Conservation (phyloP, 2,797 vertebrate genomes). For the Aulostomus chinensis region DNA sequence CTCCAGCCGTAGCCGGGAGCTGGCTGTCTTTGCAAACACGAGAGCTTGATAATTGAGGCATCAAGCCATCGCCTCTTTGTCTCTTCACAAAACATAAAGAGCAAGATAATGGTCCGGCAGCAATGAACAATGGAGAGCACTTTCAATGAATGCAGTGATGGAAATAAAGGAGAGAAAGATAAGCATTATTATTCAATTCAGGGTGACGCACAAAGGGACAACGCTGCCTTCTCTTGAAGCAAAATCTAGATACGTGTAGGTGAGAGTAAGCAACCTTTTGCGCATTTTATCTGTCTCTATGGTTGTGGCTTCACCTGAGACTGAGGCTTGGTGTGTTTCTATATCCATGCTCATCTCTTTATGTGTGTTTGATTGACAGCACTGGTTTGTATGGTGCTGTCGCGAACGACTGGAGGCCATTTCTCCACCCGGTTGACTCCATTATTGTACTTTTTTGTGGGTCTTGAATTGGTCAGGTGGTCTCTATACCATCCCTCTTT, state of each 20-base stretch:
- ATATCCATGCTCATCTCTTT: not conserved
- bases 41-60: constrained; percentile 63
- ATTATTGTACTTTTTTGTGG: constrained; percentile 43
- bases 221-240: constrained; percentile 21
- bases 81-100: constrained; percentile 56
- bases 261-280: constrained; percentile 3
- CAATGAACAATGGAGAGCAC: constrained; percentile 51
- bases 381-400: constrained; percentile 16
- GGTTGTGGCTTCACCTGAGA: not conserved
- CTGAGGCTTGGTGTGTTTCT: not conserved
- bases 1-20: constrained; percentile 36
- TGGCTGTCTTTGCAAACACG: constrained; percentile 54
- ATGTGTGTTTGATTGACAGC: constrained; percentile 37
- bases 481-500: constrained; percentile 21
- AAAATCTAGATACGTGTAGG: constrained; percentile 1
- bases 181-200: constrained; percentile 35
- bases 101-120: constrained; percentile 57
- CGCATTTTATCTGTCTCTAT: constrained; percentile 4
- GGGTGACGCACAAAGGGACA: constrained; percentile 5
- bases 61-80: constrained; percentile 58
- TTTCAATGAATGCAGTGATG: constrained; percentile 52
- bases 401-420: constrained; percentile 56
- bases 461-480: constrained; percentile 2
- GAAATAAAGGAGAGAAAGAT: constrained; percentile 35
- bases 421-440: constrained; percentile 46